These are phyloP conservation scores for Gorsachius goisagi DNA, from an alignment of 2,113 vertebrate genomes.

Conservation along the genomic window DNA sequence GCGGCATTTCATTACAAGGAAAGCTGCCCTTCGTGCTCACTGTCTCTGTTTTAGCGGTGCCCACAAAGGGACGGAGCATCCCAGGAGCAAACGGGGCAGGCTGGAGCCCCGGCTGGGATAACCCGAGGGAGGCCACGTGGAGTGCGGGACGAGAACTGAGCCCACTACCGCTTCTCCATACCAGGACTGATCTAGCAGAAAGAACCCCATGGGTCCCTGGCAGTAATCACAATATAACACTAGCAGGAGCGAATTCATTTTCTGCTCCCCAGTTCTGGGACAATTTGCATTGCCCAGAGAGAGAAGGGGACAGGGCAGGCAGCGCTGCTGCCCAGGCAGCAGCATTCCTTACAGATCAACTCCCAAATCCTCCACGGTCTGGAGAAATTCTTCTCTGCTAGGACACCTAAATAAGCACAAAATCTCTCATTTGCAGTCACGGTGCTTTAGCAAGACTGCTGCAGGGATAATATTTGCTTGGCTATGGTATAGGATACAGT, in stretches of 20 bases:
- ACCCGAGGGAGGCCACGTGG: neutral
- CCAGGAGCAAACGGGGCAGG: neutral
- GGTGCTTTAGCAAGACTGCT: neutral
- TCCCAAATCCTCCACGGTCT: neutral
- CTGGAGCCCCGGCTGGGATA: neutral
- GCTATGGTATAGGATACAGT: fast-evolving
- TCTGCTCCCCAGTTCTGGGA: neutral
- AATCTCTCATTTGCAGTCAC: neutral
- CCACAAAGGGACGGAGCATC: neutral
- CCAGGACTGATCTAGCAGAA: neutral
- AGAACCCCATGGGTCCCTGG: fast-evolving
- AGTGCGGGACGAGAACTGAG: neutral
- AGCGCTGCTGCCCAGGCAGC: neutral
- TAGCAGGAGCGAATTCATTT: neutral
- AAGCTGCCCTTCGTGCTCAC: fast-evolving
- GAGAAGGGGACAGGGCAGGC: neutral
- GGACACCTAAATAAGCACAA: neutral
- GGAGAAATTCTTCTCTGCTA: neutral
- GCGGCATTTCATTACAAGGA: neutral
- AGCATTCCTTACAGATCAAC: neutral
- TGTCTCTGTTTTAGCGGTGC: neutral
- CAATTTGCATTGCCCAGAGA: neutral
- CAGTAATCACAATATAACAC: fast-evolving
- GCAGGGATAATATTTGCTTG: neutral
- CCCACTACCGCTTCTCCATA: neutral